phyloP scores from a whole-genome alignment of 2,888 invertebrate genomes.

The Xestoiulus laeticollis region DNA sequence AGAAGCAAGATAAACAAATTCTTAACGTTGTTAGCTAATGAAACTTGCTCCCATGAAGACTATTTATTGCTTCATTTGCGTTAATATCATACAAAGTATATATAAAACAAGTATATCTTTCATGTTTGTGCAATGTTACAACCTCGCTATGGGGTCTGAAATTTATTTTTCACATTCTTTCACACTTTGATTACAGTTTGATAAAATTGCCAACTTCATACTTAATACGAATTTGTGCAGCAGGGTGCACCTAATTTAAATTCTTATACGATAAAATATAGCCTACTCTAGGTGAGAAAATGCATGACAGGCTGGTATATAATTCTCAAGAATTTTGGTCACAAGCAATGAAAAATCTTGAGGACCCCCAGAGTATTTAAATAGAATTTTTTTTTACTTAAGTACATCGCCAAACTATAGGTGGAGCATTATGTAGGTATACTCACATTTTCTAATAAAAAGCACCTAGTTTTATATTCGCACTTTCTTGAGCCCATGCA shows the following conservation, averaged over 20 bases:
- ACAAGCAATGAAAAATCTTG: too few relatives aligned
- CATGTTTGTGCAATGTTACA: background rate
- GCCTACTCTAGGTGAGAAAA: background rate
- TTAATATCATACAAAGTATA: background rate
- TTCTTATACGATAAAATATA: background rate
- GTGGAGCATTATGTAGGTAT: too few relatives aligned
- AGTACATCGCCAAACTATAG: too few relatives aligned
- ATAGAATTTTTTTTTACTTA: too few relatives aligned
- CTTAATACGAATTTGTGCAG: background rate
- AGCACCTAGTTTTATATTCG: background rate
- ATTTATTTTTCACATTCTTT: background rate
- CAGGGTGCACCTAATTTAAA: background rate
- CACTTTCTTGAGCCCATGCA: background rate
- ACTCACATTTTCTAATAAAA: too few relatives aligned
- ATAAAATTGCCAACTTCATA: background rate
- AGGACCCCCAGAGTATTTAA: too few relatives aligned
- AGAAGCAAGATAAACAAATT: background rate
- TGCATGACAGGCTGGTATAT: background rate
- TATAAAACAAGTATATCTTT: background rate
- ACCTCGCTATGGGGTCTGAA: background rate
- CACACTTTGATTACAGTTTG: background rate
- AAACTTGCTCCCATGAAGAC: background rate
- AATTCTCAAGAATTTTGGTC: too few relatives aligned
- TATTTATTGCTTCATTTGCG: slow-evolving; percentile 5
- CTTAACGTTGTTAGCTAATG: background rate